Base-by-base conservation (phyloP, 37 sponge, comb jelly and placozoan species). In the Aphrocallistes beatrix region DNA sequence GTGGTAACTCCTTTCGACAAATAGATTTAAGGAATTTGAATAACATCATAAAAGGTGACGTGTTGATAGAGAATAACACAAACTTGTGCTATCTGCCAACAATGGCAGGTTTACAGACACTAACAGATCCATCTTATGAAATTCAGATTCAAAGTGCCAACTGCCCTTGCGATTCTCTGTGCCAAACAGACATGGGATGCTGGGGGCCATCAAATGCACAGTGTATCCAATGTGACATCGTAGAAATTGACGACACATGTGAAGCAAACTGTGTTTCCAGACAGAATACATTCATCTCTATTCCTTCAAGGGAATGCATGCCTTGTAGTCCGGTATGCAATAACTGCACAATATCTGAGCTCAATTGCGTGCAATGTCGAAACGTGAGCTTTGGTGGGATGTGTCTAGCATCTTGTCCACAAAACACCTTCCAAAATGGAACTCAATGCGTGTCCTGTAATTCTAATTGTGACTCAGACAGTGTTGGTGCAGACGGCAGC, bases 1-100 rank as follows among this genome's bases (percentile, higher is more conserved):
- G 75, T 19, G 21, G 21, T 60, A 60, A 60, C 75, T 19, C 75
- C 10, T 60, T 60, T 28, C 25, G 75, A 1, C 28, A 60, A 60
- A 60, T 60, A 21, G 75, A 60, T 13, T 60, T 60, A 28, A 60
- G 75, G 34, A 60, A 13, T 60, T 30, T 60, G n/a, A 19, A 60
- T 19, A 25, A 3, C 75, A 60, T 60, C 34, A 30, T 25, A 21
- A 21, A 13, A 60, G 75, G 75, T 30, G 10, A 19, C 34, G 34
- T 60, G 10, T 28, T 60, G 75, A 60, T 60, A 3, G 75, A 60
- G 75, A 60, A 60, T 13, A 60, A 60, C 34, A 60, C 8, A 19
- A 30, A 60, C 6, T 28, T 60, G 75, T 60, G 75, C 34, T 60
- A 60, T 60, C 75, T 60, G n/a, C 75, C 75, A 60, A 60, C 75